Evolutionary conservation across 1,140 invertebrate species (phyloP).

Genomic region (Acromyrmex charruanus): DNA sequence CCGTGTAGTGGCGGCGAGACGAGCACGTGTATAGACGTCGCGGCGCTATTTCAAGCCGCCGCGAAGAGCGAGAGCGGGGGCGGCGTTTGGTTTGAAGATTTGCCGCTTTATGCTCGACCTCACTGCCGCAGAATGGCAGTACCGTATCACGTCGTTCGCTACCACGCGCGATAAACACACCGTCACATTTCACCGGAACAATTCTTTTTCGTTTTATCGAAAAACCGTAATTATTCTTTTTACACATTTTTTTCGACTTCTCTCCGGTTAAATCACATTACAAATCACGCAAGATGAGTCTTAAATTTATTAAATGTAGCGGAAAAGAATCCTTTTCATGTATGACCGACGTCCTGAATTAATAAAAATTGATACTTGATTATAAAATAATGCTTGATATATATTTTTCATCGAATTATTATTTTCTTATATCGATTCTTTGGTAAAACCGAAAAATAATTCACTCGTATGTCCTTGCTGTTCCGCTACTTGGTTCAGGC

Average conservation of each 20-base stretch:
- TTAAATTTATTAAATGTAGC: not conserved
- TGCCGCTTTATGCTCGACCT: conserved; percentile 77
- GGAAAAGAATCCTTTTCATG: not conserved
- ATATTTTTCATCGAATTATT: not conserved
- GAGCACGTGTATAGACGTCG: conserved; percentile 80
- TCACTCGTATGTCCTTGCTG: not conserved
- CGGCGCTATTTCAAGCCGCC: conserved; percentile 81
- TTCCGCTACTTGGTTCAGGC: conserved; percentile 11
- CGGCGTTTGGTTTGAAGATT: conserved; percentile 79
- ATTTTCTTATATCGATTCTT: not conserved
- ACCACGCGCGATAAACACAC: conserved; percentile 7
- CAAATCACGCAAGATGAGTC: not conserved
- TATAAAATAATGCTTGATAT: not conserved
- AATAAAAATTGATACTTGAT: not conserved
- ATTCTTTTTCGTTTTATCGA: not conserved
- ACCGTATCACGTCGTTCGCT: conserved; percentile 11
- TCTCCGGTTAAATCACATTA: not conserved
- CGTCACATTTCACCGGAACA: not conserved
- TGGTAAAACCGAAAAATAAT: not conserved
- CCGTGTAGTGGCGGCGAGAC: conserved; percentile 49
- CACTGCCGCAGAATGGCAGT: conserved; percentile 64
- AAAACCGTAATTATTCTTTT: not conserved
- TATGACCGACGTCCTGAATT: not conserved
- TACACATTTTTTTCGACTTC: no score
- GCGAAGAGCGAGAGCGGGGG: conserved; percentile 78